Evolutionary conservation across 2,888 invertebrate species (phyloP).

Genomic region (Zhuqinia jingwanae): DNA sequence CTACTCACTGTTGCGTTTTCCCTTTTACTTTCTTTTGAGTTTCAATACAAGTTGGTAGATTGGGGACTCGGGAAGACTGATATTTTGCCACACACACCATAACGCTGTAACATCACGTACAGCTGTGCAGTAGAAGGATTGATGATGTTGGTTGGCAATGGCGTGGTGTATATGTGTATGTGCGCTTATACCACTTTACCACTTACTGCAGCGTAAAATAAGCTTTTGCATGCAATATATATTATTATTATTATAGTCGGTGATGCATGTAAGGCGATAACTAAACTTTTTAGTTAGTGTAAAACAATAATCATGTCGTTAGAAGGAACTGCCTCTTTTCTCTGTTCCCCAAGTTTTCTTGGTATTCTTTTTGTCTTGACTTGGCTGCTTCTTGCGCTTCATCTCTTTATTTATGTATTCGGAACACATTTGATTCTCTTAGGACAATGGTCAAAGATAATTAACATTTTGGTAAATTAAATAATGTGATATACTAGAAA

Average conservation of each 20-base stretch:
- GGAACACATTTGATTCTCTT: constrained; percentile 21
- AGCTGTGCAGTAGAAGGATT: constrained; percentile 57
- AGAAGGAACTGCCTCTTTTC: constrained; percentile 48
- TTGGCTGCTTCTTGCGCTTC: constrained; percentile 14
- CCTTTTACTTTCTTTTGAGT: too few relatives aligned
- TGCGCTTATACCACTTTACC: neutral
- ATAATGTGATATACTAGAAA: too few relatives aligned
- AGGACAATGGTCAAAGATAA: neutral
- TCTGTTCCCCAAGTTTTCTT: neutral
- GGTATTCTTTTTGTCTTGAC: constrained; percentile 15
- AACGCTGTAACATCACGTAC: constrained; percentile 58
- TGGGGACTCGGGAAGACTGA: constrained; percentile 18
- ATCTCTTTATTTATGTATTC: constrained; percentile 35
- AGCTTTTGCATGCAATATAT: neutral
- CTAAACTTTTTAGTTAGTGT: too few relatives aligned
- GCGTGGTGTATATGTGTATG: neutral
- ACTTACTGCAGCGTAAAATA: neutral
- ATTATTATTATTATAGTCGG: too few relatives aligned
- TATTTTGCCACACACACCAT: constrained; percentile 54
- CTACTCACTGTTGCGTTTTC: constrained; percentile 33
- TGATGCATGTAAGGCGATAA: too few relatives aligned
- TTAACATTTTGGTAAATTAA: too few relatives aligned
- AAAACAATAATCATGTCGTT: constrained; percentile 62
- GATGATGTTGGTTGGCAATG: constrained; percentile 30
- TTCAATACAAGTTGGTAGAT: too few relatives aligned